Evolutionary conservation across 2,888 invertebrate species (phyloP).

Genomic region (Ecdyonurus torrentis): DNA sequence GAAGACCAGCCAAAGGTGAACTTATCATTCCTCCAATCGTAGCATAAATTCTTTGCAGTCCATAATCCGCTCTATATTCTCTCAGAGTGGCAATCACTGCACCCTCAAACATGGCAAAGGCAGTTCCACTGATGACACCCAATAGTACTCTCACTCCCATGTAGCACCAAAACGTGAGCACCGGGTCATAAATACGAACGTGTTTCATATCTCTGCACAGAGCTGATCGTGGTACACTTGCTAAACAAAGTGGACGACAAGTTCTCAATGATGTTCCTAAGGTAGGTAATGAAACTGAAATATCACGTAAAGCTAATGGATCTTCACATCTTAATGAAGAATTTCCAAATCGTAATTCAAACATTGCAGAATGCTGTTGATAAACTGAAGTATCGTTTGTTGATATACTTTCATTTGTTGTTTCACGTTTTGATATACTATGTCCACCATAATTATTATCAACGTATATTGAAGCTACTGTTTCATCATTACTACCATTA

Average conservation of each 20-base stretch:
- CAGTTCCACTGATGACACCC: slow-evolving; percentile 34
- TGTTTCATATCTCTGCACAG: slow-evolving; percentile 42
- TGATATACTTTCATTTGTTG: neutral
- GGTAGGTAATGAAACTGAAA: slow-evolving; percentile 6
- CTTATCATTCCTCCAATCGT: slow-evolving; percentile 63
- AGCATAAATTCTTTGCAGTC: slow-evolving; percentile 56
- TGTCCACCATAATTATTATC: neutral
- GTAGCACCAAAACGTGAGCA: slow-evolving; percentile 56
- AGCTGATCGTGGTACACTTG: slow-evolving; percentile 34
- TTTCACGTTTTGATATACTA: neutral
- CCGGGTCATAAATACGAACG: slow-evolving; percentile 41
- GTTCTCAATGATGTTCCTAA: slow-evolving; percentile 22
- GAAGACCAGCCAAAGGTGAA: slow-evolving; percentile 54
- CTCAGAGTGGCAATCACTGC: slow-evolving; percentile 59
- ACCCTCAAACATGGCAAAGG: slow-evolving; percentile 62
- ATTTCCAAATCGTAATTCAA: neutral
- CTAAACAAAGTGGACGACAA: slow-evolving; percentile 42
- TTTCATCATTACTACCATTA: neutral
- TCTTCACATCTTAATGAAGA: neutral
- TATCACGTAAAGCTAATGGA: neutral
- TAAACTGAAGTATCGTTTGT: neutral
- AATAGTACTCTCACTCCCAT: slow-evolving; percentile 38
- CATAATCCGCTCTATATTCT: slow-evolving; percentile 61
- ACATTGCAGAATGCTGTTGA: neutral
- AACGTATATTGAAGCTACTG: neutral